Evolutionary conservation across 2,797 vertebrate species (phyloP).

Genomic region (Sebastes taczanowskii): DNA sequence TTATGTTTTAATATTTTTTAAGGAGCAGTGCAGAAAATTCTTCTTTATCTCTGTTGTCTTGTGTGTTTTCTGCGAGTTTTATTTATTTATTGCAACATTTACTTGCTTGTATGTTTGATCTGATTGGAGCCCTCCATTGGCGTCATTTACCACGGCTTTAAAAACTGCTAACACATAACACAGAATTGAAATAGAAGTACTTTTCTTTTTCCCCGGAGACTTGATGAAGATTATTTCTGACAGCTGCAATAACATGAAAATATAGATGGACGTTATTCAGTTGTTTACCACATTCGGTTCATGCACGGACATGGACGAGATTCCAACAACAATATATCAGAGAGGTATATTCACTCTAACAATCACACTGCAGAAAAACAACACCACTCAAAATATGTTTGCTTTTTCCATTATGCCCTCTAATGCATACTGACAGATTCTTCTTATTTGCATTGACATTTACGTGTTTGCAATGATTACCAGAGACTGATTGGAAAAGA

Average conservation of each 20-base stretch:
- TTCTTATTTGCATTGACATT: slow-evolving; percentile 68
- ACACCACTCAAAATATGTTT: slow-evolving; percentile 57
- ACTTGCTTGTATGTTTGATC: slow-evolving; percentile 40
- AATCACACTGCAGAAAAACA: slow-evolving; percentile 69
- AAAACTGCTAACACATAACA: slow-evolving; percentile 37
- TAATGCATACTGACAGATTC: slow-evolving; percentile 62
- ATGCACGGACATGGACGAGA: slow-evolving; percentile 64
- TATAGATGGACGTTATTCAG: slow-evolving; percentile 60
- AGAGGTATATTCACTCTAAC: slow-evolving; percentile 61
- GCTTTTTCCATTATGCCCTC: slow-evolving; percentile 61
- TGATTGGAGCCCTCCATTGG: slow-evolving; percentile 25
- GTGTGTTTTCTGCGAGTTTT: slow-evolving; percentile 38
- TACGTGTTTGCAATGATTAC: slow-evolving; percentile 65
- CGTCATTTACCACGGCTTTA: slow-evolving; percentile 1
- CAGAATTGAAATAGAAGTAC: slow-evolving; percentile 48
- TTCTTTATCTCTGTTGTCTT: slow-evolving; percentile 33
- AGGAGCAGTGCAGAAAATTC: slow-evolving; percentile 31
- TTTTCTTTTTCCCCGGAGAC: background rate
- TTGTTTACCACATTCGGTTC: slow-evolving; percentile 58
- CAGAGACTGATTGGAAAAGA: slow-evolving; percentile 70
- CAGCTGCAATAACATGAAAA: slow-evolving; percentile 63
- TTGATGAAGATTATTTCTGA: slow-evolving; percentile 66
- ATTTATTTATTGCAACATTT: slow-evolving; percentile 57
- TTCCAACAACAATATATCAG: slow-evolving; percentile 57
- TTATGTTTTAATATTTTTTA: slow-evolving; percentile 27